Percentiles rank a stretch among this genome's conserved stretches.
Evolutionary conservation across 2,113 vertebrate species (phyloP).

Genomic region (Speoplatyrhinus poulsoni): DNA sequence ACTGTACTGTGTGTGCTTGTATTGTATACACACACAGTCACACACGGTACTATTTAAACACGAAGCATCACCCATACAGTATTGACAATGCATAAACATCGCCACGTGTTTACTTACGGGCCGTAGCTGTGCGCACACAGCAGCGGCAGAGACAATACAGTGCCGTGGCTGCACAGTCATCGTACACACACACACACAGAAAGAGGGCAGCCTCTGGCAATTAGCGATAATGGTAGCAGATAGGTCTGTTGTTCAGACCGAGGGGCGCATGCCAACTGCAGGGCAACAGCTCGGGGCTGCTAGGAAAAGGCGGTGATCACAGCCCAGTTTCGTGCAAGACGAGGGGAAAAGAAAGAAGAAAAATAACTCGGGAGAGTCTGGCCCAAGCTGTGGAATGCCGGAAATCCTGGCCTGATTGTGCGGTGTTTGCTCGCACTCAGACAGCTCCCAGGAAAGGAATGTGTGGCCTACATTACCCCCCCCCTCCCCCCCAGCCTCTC

Average conservation of each 20-base stretch:
- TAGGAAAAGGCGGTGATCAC: conserved; percentile 28
- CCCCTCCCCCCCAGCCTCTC: conserved; percentile 2
- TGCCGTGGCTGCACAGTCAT: conserved; percentile 28
- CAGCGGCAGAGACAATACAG: conserved; percentile 15
- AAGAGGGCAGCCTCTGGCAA: conserved; percentile 31
- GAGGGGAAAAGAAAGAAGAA: conserved; percentile 42
- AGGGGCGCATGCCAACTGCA: conserved; percentile 31
- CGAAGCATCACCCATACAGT: background rate
- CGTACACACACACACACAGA: conserved; percentile 3
- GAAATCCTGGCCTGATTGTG: conserved; percentile 75
- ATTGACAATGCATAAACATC: conserved; percentile 14
- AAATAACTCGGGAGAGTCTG: conserved; percentile 31
- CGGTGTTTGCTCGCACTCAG: conserved; percentile 61
- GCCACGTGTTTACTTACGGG: background rate
- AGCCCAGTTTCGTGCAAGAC: conserved; percentile 51
- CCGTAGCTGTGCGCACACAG: conserved; percentile 13
- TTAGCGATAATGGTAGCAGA: conserved; percentile 35
- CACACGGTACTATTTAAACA: conserved; percentile 9
- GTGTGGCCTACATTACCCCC: conserved; percentile 73
- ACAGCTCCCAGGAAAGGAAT: conserved; percentile 72
- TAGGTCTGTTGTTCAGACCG: conserved; percentile 34
- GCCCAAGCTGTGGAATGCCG: conserved; percentile 58
- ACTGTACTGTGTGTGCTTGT: background rate
- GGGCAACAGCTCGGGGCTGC: conserved; percentile 26
- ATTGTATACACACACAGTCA: conserved; percentile 3